A percentile compares a stretch with the other conserved stretches of the same genome.
Evolutionary conservation across 2,888 invertebrate species (phyloP).

Genomic region (Spilosoma lubricipeda): DNA sequence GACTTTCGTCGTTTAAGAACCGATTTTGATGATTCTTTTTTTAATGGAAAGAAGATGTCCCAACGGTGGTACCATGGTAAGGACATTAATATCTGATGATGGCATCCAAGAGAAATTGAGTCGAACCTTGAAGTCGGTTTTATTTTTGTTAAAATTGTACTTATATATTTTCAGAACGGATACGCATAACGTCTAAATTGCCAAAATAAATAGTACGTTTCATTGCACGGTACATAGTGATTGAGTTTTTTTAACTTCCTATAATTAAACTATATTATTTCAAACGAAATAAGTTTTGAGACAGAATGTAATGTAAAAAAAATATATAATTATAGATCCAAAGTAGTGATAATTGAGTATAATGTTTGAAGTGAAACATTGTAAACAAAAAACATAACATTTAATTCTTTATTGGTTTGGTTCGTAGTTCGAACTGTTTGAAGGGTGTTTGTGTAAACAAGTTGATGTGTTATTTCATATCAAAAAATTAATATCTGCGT

Average conservation of each 20-base stretch:
- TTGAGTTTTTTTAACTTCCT: background rate
- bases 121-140: too few relatives aligned
- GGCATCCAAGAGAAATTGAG: too few relatives aligned
- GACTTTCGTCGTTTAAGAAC: too few relatives aligned
- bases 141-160: too few relatives aligned
- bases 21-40: too few relatives aligned
- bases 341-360: background rate
- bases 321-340: background rate
- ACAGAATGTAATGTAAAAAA: background rate
- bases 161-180: too few relatives aligned
- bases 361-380: background rate
- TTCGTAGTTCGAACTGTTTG: slow-evolving; percentile 10
- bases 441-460: background rate
- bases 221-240: slow-evolving; percentile 9
- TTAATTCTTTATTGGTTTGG: background rate
- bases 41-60: too few relatives aligned
- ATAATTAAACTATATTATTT: background rate
- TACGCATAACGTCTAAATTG: too few relatives aligned
- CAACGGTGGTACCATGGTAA: too few relatives aligned
- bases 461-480: slow-evolving; percentile 2
- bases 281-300: background rate
- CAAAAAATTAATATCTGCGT: slow-evolving; percentile 8
- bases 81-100: too few relatives aligned
- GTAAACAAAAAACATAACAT: background rate
- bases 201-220: background rate